phyloP scores from a whole-genome alignment of 2,113 vertebrate species.

The Neoarius graeffei region DNA sequence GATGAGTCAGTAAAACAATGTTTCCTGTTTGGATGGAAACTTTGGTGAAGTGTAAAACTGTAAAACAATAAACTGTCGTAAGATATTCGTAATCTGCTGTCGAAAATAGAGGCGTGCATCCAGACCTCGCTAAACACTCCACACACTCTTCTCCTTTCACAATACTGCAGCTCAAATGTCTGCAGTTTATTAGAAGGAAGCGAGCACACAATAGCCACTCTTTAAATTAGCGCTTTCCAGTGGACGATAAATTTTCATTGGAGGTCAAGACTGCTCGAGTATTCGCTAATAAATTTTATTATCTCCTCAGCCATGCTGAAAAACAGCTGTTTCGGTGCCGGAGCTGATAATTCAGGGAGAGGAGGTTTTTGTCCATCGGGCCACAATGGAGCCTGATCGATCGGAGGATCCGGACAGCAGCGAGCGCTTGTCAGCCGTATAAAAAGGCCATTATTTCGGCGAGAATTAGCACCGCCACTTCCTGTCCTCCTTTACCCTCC shows the following conservation, averaged over 20 bases:
- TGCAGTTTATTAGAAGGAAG: conserved; percentile 53
- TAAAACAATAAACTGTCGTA: background rate
- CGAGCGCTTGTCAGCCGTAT: conserved; percentile 74
- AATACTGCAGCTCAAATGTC: background rate
- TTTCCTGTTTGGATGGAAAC: background rate
- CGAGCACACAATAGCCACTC: conserved; percentile 61
- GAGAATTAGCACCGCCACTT: conserved; percentile 72
- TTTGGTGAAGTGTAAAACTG: background rate
- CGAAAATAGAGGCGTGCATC: background rate
- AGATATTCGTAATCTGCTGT: no score
- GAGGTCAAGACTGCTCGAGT: conserved; percentile 64
- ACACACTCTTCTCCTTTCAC: background rate
- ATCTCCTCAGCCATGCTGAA: conserved; percentile 76
- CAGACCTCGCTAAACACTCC: background rate
- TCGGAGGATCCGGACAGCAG: conserved; percentile 75
- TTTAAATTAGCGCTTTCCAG: conserved; percentile 68
- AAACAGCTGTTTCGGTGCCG: conserved; percentile 78
- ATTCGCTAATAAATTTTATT: conserved; percentile 76
- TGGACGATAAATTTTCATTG: conserved; percentile 73
- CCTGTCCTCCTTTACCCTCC: conserved; percentile 68
- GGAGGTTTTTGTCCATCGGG: conserved; percentile 66
- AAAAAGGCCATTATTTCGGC: conserved; percentile 77
- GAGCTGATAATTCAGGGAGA: conserved; percentile 78
- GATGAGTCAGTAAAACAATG: no score
- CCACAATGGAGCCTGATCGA: conserved; percentile 80